A percentile compares a stretch with the other conserved stretches of the same genome.
Conservation (phyloP, 2,888 invertebrate genomes). For the Chymomyza procnemis region DNA sequence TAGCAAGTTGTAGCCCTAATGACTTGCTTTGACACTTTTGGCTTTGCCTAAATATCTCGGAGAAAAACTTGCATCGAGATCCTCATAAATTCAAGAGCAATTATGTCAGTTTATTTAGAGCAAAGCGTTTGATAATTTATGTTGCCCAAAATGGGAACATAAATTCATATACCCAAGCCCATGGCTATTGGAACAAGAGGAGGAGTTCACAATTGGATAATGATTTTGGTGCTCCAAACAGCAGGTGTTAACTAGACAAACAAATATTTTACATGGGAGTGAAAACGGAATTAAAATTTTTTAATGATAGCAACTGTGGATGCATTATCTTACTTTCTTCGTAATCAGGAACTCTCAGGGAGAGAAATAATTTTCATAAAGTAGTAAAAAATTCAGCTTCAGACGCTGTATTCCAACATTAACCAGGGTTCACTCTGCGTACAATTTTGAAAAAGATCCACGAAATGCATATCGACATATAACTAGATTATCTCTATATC, state of each 20-base stretch:
- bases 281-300: too few relatives aligned
- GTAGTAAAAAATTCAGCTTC: too few relatives aligned
- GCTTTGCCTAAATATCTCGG: constrained; percentile 61
- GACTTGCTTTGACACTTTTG: constrained; percentile 74
- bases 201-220: constrained; percentile 67
- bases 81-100: constrained; percentile 66
- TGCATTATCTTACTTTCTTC: too few relatives aligned
- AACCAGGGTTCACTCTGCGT: too few relatives aligned
- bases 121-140: constrained; percentile 69
- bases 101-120: constrained; percentile 74
- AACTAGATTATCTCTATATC: too few relatives aligned
- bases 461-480: too few relatives aligned
- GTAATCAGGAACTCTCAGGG: too few relatives aligned
- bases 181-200: constrained; percentile 28
- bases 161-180: constrained; percentile 1
- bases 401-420: too few relatives aligned
- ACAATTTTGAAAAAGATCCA: too few relatives aligned
- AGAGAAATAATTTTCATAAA: too few relatives aligned
- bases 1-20: constrained; percentile 59
- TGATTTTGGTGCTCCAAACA: constrained; percentile 65
- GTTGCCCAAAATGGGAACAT: constrained; percentile 20
- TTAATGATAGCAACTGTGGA: too few relatives aligned
- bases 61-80: not conserved
- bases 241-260: constrained; percentile 66
- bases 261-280: constrained; percentile 19